Evolutionary conservation across 2,888 invertebrate species (phyloP).

Genomic region (Scaptomyza polygonia): DNA sequence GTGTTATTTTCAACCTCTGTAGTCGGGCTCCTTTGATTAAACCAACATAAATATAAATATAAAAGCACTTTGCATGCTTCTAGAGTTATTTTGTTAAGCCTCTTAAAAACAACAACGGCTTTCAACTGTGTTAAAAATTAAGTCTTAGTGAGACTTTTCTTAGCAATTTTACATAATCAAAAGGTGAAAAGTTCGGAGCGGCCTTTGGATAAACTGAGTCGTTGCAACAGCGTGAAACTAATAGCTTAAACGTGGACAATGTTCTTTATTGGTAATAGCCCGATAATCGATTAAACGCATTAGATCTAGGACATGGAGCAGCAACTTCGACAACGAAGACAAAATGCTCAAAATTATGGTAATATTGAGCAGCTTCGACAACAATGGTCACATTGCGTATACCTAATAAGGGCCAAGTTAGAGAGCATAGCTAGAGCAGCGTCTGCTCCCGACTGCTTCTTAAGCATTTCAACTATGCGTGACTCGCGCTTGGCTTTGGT

Average conservation of each 20-base stretch:
- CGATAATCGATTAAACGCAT: background rate
- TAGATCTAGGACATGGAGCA: background rate
- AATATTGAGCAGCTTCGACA: background rate
- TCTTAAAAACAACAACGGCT: no score
- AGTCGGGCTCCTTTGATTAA: no score
- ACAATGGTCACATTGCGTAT: background rate
- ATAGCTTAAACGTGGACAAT: background rate
- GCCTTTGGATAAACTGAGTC: no score
- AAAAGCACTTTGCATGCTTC: no score
- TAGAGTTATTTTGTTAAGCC: no score
- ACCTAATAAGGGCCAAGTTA: background rate
- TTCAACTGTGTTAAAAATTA: no score
- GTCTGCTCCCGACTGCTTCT: background rate
- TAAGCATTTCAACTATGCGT: slow-evolving; percentile 7
- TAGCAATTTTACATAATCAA: background rate
- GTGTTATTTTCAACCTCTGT: no score
- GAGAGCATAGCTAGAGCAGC: background rate
- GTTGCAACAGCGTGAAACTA: background rate
- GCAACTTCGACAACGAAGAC: background rate
- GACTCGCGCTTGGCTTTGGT: background rate
- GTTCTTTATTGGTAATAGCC: background rate
- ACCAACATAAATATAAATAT: no score
- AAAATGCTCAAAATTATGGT: background rate
- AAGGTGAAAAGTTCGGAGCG: no score
- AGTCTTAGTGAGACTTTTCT: background rate